Conservation (phyloP, 2,113 vertebrate species). For the Dolichotis patagonum region DNA sequence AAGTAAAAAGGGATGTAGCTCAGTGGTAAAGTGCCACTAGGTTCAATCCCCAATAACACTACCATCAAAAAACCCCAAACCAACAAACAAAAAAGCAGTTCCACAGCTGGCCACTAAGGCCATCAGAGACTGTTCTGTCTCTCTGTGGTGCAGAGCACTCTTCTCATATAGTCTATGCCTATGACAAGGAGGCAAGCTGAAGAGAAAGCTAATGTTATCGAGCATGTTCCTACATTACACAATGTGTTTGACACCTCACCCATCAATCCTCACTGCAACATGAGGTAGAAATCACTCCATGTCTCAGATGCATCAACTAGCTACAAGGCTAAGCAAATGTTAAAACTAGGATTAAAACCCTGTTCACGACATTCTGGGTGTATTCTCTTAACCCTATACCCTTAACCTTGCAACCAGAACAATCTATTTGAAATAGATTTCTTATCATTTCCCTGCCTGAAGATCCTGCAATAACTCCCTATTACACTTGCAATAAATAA, state of each 20-base stretch:
- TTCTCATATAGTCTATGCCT: not conserved
- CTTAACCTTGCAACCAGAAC: not conserved
- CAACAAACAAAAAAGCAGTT: not conserved
- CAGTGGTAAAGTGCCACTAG: not conserved
- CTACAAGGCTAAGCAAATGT: not conserved
- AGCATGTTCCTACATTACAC: not conserved
- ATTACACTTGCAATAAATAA: not conserved
- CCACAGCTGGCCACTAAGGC: not conserved
- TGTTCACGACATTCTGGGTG: not conserved
- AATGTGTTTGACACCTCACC: not conserved
- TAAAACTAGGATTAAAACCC: not conserved
- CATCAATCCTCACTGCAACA: not conserved
- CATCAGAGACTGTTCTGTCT: not conserved
- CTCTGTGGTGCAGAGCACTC: not conserved
- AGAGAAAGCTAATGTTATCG: not conserved
- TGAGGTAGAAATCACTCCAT: not conserved
- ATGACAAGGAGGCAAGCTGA: not conserved
- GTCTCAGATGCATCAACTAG: slow-evolving; percentile 3
- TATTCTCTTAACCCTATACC: not conserved
- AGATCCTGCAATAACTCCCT: not conserved
- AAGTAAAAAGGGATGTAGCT: not conserved
- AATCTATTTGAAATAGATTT: not conserved
- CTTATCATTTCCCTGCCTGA: not conserved
- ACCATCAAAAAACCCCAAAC: not conserved
- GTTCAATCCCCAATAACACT: not conserved